phyloP scores from a whole-genome alignment of 2,888 invertebrate species.

The Apocheima hispidaria region DNA sequence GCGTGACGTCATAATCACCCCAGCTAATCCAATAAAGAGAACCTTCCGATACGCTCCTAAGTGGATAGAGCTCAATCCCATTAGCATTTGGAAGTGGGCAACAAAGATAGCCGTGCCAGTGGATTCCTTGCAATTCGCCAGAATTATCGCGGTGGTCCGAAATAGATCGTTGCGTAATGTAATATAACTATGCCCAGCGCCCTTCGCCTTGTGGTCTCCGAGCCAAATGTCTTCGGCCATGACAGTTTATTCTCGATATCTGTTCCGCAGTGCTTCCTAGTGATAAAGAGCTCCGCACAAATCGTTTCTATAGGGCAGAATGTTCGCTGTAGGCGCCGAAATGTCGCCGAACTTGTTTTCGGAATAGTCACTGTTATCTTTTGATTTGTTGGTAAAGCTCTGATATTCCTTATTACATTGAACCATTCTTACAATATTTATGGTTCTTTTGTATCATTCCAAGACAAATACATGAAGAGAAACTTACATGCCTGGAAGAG shows the following conservation, averaged over 20 bases:
- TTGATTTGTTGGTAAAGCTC: slow-evolving; percentile 15
- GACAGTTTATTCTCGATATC: slow-evolving; percentile 41
- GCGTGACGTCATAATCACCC: slow-evolving; percentile 42
- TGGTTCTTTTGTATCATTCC: background rate
- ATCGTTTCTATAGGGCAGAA: slow-evolving; percentile 3
- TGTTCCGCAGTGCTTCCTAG: slow-evolving; percentile 39
- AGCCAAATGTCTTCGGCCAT: slow-evolving; percentile 60
- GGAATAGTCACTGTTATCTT: slow-evolving; percentile 24
- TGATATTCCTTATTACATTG: slow-evolving; percentile 10
- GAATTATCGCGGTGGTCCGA: slow-evolving; percentile 40
- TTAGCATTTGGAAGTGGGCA: slow-evolving; percentile 46
- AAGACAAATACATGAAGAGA: background rate
- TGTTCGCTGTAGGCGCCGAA: slow-evolving; percentile 22
- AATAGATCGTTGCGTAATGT: slow-evolving; percentile 46
- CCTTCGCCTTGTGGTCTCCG: slow-evolving; percentile 60
- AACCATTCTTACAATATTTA: slow-evolving; percentile 13
- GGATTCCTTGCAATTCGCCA: slow-evolving; percentile 46
- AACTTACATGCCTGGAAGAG: too few species aligned
- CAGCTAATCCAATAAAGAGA: slow-evolving; percentile 45
- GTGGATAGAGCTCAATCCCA: slow-evolving; percentile 47
- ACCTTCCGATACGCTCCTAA: slow-evolving; percentile 43
- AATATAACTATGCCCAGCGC: slow-evolving; percentile 52
- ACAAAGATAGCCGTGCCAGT: slow-evolving; percentile 45
- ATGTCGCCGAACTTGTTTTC: slow-evolving; percentile 23
- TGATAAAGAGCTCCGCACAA: slow-evolving; percentile 35